These are phyloP conservation scores for Arctia plantaginis DNA, from an alignment of 2,888 invertebrate species.

Conservation along the genomic window DNA sequence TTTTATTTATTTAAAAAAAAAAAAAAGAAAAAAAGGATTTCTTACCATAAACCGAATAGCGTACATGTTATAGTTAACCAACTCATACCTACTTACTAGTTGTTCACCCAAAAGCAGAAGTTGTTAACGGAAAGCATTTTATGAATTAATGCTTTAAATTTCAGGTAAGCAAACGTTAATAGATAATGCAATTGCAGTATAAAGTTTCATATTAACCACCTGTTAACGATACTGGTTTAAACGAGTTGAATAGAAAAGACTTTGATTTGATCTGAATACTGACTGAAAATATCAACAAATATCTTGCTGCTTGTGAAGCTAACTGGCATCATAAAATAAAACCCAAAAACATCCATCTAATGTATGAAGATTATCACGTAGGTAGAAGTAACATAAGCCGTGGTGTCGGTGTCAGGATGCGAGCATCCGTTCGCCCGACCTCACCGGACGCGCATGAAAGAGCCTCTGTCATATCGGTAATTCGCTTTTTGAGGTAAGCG, in stretches of 20 bases:
- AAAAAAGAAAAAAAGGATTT: too few species aligned
- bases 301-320: neutral
- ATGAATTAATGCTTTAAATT: too few species aligned
- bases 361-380: conserved; percentile 31
- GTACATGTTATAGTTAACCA: neutral
- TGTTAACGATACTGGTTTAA: neutral
- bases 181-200: too few species aligned
- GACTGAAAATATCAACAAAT: neutral
- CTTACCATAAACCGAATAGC: too few species aligned
- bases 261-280: neutral
- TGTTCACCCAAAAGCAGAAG: neutral
- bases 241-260: too few species aligned
- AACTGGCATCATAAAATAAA: neutral
- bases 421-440: conserved; percentile 54
- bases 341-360: conserved; percentile 2
- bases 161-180: too few species aligned
- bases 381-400: conserved; percentile 41
- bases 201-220: neutral
- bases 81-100: neutral
- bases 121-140: neutral
- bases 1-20: too few species aligned
- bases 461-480: conserved; percentile 53
- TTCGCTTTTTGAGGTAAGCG: conserved; percentile 47
- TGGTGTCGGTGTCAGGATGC: conserved; percentile 58
- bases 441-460: conserved; percentile 60